Base-by-base conservation (phyloP, 1,140 invertebrate species). In the Dendrolimus kikuchii region DNA sequence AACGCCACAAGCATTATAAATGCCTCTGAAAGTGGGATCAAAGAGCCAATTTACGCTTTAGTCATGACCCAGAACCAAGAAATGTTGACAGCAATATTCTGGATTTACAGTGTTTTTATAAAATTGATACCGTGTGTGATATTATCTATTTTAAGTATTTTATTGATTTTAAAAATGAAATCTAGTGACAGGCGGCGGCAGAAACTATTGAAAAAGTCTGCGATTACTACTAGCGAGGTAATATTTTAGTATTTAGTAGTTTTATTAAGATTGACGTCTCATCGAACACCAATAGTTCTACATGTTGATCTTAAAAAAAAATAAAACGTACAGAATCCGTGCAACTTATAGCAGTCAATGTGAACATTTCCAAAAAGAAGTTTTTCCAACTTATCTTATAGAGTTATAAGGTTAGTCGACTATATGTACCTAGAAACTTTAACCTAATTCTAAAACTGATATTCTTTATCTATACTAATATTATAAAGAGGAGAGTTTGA, bases 151-250 rank as follows among this genome's bases (percentile, higher is more conserved):
- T 66, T 86, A 49, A 86, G 83, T 74, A 71, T 84, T 38, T 80
- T 74, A 59, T 66, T 86, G 49, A 82, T 86, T 52, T 55, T 80
- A 46, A 86, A 86, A 78, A 85, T 87, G 80, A 85, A 85, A 58
- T 85, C 83, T 57, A 93, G 94, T 10, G 95, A 96, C 65, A 89
- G 91, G 60, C 86, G 94, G 5, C 80, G 93, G 38, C 92, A 93
- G 59, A 91, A 93, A 55, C 79, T 95, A 5, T 88, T 91, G 58
- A 88, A 88, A 49, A 86, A 86, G 54, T 84, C 80, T 7, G 71
- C 79, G 4, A 74, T 86, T 38, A 66, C 64, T 55, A 71, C 71
- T 7, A 82, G 72, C 55, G 83, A 86, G 81, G 83, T 86, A 76
- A 68, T 39, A 50, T 40, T 53, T 48, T 55, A 8, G n/a, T 39